Evolutionary conservation across 2,888 invertebrate genomes (phyloP).

Genomic region (Seira ritae): DNA sequence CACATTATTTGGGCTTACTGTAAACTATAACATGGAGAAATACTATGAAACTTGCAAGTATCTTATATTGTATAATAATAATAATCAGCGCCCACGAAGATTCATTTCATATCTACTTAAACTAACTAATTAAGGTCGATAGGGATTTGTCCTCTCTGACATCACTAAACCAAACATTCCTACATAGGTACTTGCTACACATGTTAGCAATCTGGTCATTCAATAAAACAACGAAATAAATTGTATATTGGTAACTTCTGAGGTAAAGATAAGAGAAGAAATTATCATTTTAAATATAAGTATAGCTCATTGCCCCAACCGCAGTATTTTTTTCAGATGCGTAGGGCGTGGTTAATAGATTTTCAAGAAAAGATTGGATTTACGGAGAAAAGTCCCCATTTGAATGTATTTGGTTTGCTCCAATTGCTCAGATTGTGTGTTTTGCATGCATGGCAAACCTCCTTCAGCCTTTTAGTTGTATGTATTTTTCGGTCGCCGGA

Average conservation of each 20-base stretch:
- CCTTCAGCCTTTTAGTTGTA: not conserved
- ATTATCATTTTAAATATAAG: not conserved
- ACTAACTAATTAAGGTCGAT: too few species aligned
- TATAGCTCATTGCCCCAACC: not conserved
- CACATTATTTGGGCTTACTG: slow-evolving; percentile 29
- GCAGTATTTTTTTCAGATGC: not conserved
- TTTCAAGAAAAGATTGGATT: not conserved
- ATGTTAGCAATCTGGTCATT: too few species aligned
- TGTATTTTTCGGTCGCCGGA: not conserved
- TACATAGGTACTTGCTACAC: too few species aligned
- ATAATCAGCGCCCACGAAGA: too few species aligned
- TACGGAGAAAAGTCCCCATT: not conserved
- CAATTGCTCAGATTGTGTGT: not conserved
- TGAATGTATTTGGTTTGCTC: not conserved
- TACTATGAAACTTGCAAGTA: too few species aligned
- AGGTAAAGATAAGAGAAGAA: not conserved
- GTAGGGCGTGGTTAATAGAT: not conserved
- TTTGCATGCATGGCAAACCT: not conserved
- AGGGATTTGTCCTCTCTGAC: too few species aligned
- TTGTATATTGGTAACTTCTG: not conserved
- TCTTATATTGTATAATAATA: too few species aligned
- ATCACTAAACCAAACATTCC: too few species aligned
- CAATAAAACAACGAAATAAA: too few species aligned
- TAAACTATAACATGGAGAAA: too few species aligned
- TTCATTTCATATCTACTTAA: too few species aligned